Evolutionary conservation across 2,797 vertebrate species (phyloP), one percentile per base, ranked within the genome.

Genomic region (Eurystomus glaucurus): DNA sequence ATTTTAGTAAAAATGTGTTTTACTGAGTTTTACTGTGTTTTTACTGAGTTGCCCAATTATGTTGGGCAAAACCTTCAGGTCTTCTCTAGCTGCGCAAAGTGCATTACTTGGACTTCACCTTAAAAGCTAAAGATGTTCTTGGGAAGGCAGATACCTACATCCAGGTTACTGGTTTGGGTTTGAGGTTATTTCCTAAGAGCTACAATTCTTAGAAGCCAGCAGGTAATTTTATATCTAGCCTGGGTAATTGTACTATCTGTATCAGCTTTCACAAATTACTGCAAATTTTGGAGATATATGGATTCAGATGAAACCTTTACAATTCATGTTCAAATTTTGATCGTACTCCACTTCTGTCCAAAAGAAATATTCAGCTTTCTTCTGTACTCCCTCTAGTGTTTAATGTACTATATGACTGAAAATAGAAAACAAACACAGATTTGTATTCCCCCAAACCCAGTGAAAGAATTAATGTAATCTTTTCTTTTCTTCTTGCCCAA

Each of bases 311-410:
- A 68, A 88, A 83, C 43, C 28, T 48, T 60, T 54, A 4, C 7
- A 83, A n/a, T 35, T 70, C 22, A 0, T 5, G 10, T 22, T 62
- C 14, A 5, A 10, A 28, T 81, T 62, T 51, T 22, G 20, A 52
- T 68, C 4, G 0, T n/a, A 31, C 18, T 71, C 11, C 14, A 16
- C 74, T 93, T 85, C 21, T 52, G 64, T 46, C 6, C 2, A 2
- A 50, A 58, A 43, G 46, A 65, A 72, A 75, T 9, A 33, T 23
- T 90, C 81, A 28, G 3, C 54, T 85, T 80, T 90, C 52, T 92
- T 75, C 52, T 78, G 23, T 48, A 45, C 97, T 97, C 97, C 94
- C 97, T 93, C 96, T 97, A 90, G 97, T 64, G 97, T 96, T 88
- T 71, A 52, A 88, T 45, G 23, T 15, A 22, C 66, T 58, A 1